A percentile compares a stretch with the other conserved stretches of the same genome.
phyloP scores from a whole-genome alignment of 2,797 vertebrate species.

The Xenopus petersii region DNA sequence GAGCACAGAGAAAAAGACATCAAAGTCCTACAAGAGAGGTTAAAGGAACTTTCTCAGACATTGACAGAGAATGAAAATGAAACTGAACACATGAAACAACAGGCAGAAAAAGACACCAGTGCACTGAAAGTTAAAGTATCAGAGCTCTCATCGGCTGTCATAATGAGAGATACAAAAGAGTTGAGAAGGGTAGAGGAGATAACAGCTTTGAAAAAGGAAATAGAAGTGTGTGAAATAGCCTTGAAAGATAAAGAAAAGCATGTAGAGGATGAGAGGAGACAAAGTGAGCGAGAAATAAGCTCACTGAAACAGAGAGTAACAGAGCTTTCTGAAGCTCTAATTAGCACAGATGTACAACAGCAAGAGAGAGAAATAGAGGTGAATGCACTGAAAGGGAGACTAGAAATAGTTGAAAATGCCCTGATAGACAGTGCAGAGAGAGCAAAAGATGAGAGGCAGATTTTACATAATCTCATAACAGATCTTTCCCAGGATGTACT shows the following conservation, averaged over 20 bases:
- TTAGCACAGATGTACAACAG: background rate
- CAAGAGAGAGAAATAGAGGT: background rate
- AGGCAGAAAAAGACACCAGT: constrained; percentile 5
- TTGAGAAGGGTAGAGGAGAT: constrained; percentile 15
- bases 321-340: background rate
- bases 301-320: background rate
- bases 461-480: constrained; percentile 4
- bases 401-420: background rate
- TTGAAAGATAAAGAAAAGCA: background rate
- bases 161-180: constrained; percentile 25
- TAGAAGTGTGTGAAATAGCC: background rate
- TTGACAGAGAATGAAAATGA: constrained; percentile 52
- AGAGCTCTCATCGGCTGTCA: constrained; percentile 7
- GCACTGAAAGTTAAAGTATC: constrained; percentile 24
- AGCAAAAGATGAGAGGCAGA: background rate
- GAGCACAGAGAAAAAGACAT: constrained; percentile 4
- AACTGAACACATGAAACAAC: constrained; percentile 24
- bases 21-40: background rate
- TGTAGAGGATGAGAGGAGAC: constrained; percentile 34
- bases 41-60: constrained; percentile 17
- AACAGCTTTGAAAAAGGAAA: background rate
- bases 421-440: constrained; percentile 1
- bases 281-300: background rate
- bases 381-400: background rate
- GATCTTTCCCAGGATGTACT: constrained; percentile 1